A percentile compares a stretch with the other conserved stretches of the same genome.
Evolutionary conservation across 2,888 invertebrate genomes (phyloP).

Genomic region (Sisyra nigra): DNA sequence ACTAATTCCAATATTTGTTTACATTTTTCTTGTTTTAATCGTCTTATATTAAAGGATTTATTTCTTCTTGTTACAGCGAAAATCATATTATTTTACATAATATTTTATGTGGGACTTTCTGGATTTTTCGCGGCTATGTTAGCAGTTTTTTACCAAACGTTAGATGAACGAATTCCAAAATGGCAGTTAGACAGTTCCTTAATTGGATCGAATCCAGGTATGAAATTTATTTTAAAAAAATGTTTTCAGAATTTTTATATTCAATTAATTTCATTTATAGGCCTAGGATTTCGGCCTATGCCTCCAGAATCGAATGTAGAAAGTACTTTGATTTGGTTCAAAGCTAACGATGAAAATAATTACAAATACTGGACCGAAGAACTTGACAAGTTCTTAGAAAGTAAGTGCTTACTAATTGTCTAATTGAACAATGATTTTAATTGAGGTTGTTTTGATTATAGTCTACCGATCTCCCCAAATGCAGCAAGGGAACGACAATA

Average conservation of each 20-base stretch:
- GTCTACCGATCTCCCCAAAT: slow-evolving; percentile 18
- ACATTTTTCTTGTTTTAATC: not conserved
- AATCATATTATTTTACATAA: slow-evolving; percentile 88
- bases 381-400: slow-evolving; percentile 56
- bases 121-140: slow-evolving; percentile 92
- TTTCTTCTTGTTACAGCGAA: slow-evolving; percentile 54
- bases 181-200: slow-evolving; percentile 77
- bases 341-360: slow-evolving; percentile 58
- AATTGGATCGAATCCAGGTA: slow-evolving; percentile 91
- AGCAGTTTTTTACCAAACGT: slow-evolving; percentile 86
- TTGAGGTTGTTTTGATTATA: not conserved
- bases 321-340: slow-evolving; percentile 94
- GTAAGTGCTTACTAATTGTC: slow-evolving; percentile 36
- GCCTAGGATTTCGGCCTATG: slow-evolving; percentile 94
- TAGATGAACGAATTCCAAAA: slow-evolving; percentile 71
- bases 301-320: slow-evolving; percentile 83
- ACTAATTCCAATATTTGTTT: slow-evolving; percentile 1
- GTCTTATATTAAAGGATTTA: slow-evolving; percentile 8
- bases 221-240: slow-evolving; percentile 12
- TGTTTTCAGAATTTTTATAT: not conserved
- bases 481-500: slow-evolving; percentile 34
- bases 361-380: slow-evolving; percentile 65
- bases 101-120: slow-evolving; percentile 84
- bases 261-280: slow-evolving; percentile 29
- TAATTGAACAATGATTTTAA: slow-evolving; percentile 4